Evolutionary conservation across 2,797 vertebrate genomes (phyloP), one percentile per base, ranked within the genome.

Genomic region (Acrossocheilus wenchowensis): DNA sequence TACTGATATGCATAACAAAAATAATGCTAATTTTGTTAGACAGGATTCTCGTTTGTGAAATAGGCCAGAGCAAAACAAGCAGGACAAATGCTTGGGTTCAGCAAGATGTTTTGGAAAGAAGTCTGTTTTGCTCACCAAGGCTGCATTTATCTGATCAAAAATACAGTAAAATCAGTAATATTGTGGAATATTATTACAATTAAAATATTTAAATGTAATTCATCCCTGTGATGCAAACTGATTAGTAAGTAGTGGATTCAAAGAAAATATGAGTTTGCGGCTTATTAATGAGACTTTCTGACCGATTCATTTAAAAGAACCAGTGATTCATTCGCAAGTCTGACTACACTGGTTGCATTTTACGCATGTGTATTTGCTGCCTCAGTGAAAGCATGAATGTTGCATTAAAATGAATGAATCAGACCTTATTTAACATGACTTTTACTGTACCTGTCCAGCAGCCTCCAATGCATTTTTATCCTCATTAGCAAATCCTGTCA

Each of bases 401-500:
- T 39, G 75, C 52, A 78, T 78, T 57, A 14, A 34, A 57, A 57
- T 78, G 0, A 66, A n/a, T 80, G 10, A 34, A 68, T 81, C 19
- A 36, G 26, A 50, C 3, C 5, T 50, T 68, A 50, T 39, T 50
- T 14, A 57, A 17, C 52, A 82, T 36, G 52, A 15, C 15, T 68
- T 34, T 41, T 90, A 90, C 86, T 74, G 2, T 54, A 96, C 96
- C 93, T 79, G 94, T 57, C 95, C 95, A 4, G 95, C 96, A 39
- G 66, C 89, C 86, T 96, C 96, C 94, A 96, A 91, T 26, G 95
- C 90, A 43, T 93, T 92, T 89, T 94, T 95, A 87, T 96, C 95
- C 82, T 96, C 92, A 72, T 93, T 95, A 89, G 95, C 95, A 86
- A 96, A 95, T 60, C 96, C 96, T 78, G 94, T 95, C 73, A 96